Percentiles rank a stretch among this genome's conserved stretches.
Conservation (phyloP, 2,113 vertebrate genomes). For the Morphnarchus princeps region DNA sequence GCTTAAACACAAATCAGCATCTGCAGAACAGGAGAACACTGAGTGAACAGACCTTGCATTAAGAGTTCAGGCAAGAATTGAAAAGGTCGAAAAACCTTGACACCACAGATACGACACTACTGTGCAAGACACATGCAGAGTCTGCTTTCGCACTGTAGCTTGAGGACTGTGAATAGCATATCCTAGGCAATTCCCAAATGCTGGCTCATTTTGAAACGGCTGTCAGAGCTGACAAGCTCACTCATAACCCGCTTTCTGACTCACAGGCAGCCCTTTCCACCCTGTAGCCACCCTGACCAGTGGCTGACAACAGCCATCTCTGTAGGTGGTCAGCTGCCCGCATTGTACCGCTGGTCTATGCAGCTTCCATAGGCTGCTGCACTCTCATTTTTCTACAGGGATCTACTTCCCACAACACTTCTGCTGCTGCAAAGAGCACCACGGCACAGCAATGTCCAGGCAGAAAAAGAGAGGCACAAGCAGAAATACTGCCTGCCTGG, state of each 20-base stretch:
- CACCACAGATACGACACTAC: background rate
- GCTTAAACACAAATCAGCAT: background rate
- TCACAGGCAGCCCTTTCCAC: background rate
- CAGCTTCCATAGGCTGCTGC: background rate
- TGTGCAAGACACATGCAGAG: background rate
- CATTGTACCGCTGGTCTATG: rapidly evolving
- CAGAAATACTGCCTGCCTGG: background rate
- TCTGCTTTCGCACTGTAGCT: background rate
- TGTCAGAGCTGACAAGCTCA: background rate
- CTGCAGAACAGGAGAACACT: background rate
- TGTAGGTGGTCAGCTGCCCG: background rate
- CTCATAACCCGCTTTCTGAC: background rate
- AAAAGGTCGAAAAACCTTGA: background rate
- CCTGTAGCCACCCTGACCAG: background rate
- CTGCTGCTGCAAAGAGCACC: background rate
- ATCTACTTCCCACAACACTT: background rate
- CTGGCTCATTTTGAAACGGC: background rate
- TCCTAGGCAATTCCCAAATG: background rate
- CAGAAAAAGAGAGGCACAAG: background rate
- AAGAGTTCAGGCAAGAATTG: background rate
- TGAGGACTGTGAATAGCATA: background rate
- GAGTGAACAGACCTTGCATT: background rate
- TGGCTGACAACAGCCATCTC: background rate
- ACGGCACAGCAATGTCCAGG: background rate
- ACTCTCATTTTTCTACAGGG: background rate